phyloP scores from a whole-genome alignment of 2,797 vertebrate genomes.

The Steatocranus sp. region DNA sequence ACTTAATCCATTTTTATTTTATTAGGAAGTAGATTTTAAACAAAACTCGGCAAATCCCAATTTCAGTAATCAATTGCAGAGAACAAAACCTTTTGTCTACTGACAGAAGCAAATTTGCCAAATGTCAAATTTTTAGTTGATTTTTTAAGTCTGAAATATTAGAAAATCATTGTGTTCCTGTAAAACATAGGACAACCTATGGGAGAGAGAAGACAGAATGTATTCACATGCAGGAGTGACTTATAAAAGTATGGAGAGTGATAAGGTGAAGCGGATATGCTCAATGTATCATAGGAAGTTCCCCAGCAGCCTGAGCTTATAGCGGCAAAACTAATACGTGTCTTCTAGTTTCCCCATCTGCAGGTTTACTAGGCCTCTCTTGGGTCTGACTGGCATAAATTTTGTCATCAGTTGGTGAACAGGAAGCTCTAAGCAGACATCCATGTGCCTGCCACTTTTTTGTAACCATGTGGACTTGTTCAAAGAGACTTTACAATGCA shows the following conservation, averaged over 20 bases:
- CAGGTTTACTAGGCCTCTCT: neutral
- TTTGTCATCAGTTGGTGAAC: neutral
- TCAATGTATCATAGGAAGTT: neutral
- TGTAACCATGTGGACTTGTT: neutral
- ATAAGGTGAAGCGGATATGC: neutral
- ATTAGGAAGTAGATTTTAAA: neutral
- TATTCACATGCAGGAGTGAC: neutral
- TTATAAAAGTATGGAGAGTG: neutral
- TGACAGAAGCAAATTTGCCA: neutral
- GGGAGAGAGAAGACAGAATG: neutral
- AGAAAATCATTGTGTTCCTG: neutral
- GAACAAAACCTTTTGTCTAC: neutral
- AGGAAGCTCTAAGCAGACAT: neutral
- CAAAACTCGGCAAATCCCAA: neutral
- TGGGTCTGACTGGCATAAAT: neutral
- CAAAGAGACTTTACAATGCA: neutral
- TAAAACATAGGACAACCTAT: neutral
- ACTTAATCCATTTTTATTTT: slow-evolving; percentile 31
- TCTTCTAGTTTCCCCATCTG: neutral
- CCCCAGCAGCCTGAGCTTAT: neutral
- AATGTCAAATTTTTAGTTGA: neutral
- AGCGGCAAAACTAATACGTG: rapidly evolving
- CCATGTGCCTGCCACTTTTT: neutral
- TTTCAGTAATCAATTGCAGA: neutral
- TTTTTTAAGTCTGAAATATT: neutral